Conservation (phyloP, 2,797 vertebrate species). For the Paratrypauchen microcephalus region DNA sequence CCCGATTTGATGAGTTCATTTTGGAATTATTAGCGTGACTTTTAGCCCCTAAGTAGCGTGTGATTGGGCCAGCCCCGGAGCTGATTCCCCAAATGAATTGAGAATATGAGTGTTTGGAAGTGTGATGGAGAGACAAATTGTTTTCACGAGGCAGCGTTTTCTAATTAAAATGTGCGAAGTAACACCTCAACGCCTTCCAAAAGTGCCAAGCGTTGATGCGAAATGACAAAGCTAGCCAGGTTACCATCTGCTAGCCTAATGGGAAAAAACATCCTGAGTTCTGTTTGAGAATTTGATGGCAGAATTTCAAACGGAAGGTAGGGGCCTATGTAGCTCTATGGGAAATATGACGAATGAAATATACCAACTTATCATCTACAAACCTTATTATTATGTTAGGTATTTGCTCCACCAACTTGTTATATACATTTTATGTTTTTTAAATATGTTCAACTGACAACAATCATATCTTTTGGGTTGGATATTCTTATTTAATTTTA, state of each 20-base stretch:
- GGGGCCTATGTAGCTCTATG: too few species aligned
- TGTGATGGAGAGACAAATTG: constrained; percentile 12
- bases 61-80: constrained; percentile 56
- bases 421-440: too few species aligned
- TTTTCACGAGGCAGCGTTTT: constrained; percentile 3
- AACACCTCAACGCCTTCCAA: constrained; percentile 27
- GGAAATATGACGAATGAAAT: too few species aligned
- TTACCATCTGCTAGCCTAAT: constrained; percentile 62
- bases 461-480: too few species aligned
- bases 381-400: too few species aligned
- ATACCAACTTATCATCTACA: too few species aligned
- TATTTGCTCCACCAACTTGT: too few species aligned
- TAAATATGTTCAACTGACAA: too few species aligned
- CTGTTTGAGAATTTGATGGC: constrained; percentile 5
- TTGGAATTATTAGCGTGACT: constrained; percentile 33
- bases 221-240: constrained; percentile 27
- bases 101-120: constrained; percentile 48
- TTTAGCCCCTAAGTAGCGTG: constrained; percentile 44
- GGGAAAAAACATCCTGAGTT: constrained; percentile 34
- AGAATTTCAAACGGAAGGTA: too few species aligned
- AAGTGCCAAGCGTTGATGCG: constrained; percentile 51
- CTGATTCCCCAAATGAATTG: constrained; percentile 58
- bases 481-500: too few species aligned
- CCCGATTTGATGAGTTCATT: constrained; percentile 36
- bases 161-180: constrained; percentile 42